Percentiles rank a stretch among this genome's conserved stretches.
phyloP scores from a whole-genome alignment of 2,113 vertebrate genomes.

The Anarhynchus alexandrinus region DNA sequence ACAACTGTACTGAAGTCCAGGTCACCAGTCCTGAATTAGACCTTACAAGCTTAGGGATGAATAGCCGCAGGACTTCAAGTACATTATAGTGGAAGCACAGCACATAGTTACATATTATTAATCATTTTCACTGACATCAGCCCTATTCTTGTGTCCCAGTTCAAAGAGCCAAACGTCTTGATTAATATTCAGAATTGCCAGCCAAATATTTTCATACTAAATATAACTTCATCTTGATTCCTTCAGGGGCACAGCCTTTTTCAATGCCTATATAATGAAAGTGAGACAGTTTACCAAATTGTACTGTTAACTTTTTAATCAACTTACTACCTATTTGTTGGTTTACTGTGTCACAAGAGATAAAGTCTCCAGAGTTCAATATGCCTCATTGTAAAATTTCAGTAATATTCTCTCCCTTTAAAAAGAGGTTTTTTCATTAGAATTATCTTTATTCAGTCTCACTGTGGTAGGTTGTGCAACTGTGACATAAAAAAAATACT shows the following conservation, averaged over 20 bases:
- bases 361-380: background rate
- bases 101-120: background rate
- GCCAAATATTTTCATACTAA: background rate
- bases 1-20: background rate
- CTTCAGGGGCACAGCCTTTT: background rate
- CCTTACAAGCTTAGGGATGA: background rate
- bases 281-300: background rate
- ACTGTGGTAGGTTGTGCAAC: background rate
- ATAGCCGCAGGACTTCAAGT: background rate
- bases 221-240: background rate
- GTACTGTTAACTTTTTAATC: background rate
- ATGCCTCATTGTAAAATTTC: background rate
- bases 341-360: background rate
- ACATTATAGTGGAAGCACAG: background rate
- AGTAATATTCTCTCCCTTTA: background rate
- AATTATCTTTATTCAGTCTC: background rate
- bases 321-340: background rate
- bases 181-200: background rate
- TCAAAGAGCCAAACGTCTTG: background rate
- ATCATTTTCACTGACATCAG: background rate
- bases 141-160: background rate
- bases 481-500: background rate
- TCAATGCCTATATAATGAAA: background rate
- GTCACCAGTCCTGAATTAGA: background rate
- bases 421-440: background rate